A percentile compares a stretch with the other conserved stretches of the same genome.
These are phyloP conservation scores for Montifringilla adamsi DNA, from an alignment of 2,113 vertebrate species.

Conservation along the genomic window DNA sequence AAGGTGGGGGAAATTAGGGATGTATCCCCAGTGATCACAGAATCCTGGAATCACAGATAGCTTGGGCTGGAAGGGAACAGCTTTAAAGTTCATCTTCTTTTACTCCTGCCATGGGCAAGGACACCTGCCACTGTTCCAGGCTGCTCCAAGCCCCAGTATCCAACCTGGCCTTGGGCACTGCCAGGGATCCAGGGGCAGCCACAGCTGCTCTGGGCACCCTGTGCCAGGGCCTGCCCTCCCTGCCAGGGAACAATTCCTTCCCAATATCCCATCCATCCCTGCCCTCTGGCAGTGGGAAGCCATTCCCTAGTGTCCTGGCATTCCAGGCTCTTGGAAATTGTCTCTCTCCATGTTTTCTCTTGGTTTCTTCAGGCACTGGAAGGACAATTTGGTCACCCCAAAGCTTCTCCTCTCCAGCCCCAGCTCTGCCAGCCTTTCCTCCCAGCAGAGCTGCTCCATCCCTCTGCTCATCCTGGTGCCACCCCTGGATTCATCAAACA, in stretches of 20 bases:
- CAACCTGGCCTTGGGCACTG: rapidly evolving
- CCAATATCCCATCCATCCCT: background rate
- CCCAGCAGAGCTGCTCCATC: background rate
- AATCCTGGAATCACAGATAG: background rate
- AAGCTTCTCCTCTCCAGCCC: background rate
- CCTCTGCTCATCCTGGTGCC: background rate
- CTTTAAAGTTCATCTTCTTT: background rate
- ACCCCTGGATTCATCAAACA: background rate
- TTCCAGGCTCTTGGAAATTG: background rate
- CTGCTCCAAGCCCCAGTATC: background rate
- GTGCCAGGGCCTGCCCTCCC: background rate
- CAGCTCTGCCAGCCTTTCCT: background rate
- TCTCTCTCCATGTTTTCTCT: background rate
- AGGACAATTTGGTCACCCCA: background rate
- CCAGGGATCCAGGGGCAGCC: background rate
- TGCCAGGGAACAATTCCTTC: background rate
- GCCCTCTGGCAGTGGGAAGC: background rate
- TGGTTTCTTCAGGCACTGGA: rapidly evolving
- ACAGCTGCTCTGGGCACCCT: background rate
- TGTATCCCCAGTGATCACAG: rapidly evolving
- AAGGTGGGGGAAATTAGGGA: background rate
- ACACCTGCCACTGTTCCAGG: background rate
- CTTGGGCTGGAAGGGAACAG: background rate
- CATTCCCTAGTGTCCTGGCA: background rate
- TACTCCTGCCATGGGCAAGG: background rate